Base-by-base conservation (phyloP, 2,888 invertebrate species). In the Oegoconia quadripuncta region DNA sequence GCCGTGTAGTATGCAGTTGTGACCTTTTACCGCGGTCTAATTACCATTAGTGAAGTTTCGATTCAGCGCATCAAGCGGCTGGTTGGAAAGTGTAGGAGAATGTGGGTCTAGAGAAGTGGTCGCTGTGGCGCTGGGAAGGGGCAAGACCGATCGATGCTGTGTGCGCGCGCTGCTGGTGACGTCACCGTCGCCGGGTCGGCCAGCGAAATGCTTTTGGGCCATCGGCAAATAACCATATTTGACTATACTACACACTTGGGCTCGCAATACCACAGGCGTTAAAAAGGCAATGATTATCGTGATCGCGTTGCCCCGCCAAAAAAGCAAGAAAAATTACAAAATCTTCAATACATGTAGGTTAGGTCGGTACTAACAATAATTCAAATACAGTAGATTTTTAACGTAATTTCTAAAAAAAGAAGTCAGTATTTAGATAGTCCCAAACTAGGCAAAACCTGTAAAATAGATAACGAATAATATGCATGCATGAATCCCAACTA, bases 151-250 rank as follows among this genome's bases (percentile, higher is more conserved):
- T 86, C 86, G 82, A 86, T 86, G 70, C 55, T 59, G 43, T 37
- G 39, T 83, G 86, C 86, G 86, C 84, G 86, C 86, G 84, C 83
- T 65, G 55, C 39, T 32, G 35, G 55, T 84, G 86, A 86, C 84
- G 86, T 86, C 84, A 86, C 61, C 62, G 67, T 59, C 67, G 69
- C 65, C 74, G 71, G 69, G 73, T 71, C 68, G 74, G 67, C 74
- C 71, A 56, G 59, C 55, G 46, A 64, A 64, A 63, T 62, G 52
- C 62, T 68, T 74, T 68, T 67, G 59, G 70, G 59, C 55, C 57
- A 61, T 30, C 8, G 17, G 17, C 50, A 49, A 38, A 39, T 33
- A 52, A 48, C 52, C 47, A 47, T 48, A 47, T 52, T 46, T 39
- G 27, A 48, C 18, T 42, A 49, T 44, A 47, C n/a, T n/a, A n/a